Evolutionary conservation across 2,797 vertebrate genomes (phyloP), one percentile per base, ranked within the genome.

Genomic region (Netta rufina): DNA sequence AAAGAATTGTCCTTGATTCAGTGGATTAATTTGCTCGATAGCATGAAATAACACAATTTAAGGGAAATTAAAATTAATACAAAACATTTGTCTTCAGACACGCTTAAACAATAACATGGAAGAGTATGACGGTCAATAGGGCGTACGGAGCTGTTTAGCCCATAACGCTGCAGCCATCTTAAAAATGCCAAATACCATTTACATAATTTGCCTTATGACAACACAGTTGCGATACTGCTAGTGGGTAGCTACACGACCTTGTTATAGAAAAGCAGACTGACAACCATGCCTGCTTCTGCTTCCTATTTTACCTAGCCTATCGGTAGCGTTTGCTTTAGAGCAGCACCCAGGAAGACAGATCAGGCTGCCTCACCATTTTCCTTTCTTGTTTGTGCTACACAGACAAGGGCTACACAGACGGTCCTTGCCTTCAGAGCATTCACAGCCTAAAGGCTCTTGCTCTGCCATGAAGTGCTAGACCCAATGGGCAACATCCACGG

Each of bases 31-130:
- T 96, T 95, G 86, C 84, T 95, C 28, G 0, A 78, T 83, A 95
- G 91, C 94, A 96, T 95, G 94, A 96, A 97, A 96, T 94, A 95
- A 91, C 82, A 95, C 86, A 91, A 96, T 96, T 96, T 93, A 91
- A 95, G 74, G 91, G 80, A 96, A 96, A 95, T 94, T 87, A 94
- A 90, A 95, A 96, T 95, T 94, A 95, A 96, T 96, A 95, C 45
- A 96, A 91, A 96, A 90, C 92, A 95, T 93, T 96, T 93, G 90
- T 94, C 90, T 93, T 95, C 76, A 79, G 94, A 89, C 80, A 92
- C 0, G 0, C 67, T 95, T 91, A 91, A 90, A 81, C 45, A 89
- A 57, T 76, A 90, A 83, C 39, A 70, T 14, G 49, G 47, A 95
- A 89, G 47, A 77, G 32, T 70, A 64, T 4, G 19, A 67, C 13